Evolutionary conservation across 2,797 vertebrate genomes (phyloP).

Genomic region (Crypturellus tataupa): DNA sequence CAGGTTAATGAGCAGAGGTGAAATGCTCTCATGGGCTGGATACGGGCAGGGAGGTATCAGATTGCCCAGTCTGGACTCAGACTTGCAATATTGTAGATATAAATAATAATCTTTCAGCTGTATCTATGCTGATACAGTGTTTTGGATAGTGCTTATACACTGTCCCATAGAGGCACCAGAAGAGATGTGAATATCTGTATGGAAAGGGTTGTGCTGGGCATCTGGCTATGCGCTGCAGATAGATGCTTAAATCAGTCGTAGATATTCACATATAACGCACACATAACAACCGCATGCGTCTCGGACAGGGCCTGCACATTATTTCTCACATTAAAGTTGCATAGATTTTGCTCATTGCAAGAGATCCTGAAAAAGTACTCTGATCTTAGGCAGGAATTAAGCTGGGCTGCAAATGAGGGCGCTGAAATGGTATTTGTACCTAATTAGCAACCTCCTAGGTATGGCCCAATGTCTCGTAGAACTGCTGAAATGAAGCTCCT

Average conservation of each 20-base stretch:
- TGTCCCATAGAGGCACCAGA: background rate
- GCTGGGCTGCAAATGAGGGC: background rate
- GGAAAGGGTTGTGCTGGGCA: background rate
- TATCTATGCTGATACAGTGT: background rate
- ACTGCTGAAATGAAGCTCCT: background rate
- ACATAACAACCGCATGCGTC: background rate
- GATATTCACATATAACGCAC: background rate
- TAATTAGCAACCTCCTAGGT: background rate
- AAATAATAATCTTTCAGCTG: background rate
- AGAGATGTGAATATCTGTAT: background rate
- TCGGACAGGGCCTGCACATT: background rate
- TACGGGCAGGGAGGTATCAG: background rate
- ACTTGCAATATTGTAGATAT: background rate
- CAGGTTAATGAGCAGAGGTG: background rate
- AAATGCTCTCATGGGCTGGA: background rate
- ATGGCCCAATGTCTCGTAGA: background rate
- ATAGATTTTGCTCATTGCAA: background rate
- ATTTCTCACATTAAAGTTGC: background rate
- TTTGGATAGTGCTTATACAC: background rate
- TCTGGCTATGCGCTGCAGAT: background rate
- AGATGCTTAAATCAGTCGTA: slow-evolving; percentile 22
- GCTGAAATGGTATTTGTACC: background rate
- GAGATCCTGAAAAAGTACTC: background rate
- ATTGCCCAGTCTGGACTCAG: rapidly evolving
- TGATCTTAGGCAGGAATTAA: background rate